Conservation (phyloP, 2,113 vertebrate genomes). For the Ornithorhynchus anatinus region DNA sequence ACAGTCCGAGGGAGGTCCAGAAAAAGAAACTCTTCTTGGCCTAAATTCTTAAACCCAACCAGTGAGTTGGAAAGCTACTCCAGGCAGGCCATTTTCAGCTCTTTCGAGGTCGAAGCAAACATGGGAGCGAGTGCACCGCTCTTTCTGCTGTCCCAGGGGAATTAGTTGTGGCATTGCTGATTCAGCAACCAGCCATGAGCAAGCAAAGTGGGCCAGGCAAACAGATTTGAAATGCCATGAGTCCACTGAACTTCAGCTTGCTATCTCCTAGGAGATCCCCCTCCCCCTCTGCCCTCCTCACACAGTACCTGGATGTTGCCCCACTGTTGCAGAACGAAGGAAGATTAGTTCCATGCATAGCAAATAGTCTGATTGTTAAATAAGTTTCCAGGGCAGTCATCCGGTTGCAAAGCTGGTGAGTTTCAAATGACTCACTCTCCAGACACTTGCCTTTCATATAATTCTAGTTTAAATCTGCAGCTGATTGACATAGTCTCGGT, state of each 20-base stretch:
- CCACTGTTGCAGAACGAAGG: neutral
- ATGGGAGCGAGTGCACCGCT: neutral
- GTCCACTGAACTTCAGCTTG: fast-evolving
- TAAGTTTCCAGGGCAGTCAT: neutral
- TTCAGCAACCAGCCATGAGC: neutral
- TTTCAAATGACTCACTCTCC: slow-evolving; percentile 13
- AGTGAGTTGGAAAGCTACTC: neutral
- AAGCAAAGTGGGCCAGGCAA: neutral
- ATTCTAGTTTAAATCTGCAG: too few relatives aligned
- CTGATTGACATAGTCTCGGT: too few relatives aligned
- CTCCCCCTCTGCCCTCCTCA: neutral
- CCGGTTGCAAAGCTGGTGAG: neutral
- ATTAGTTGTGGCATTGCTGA: fast-evolving
- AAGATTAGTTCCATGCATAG: neutral
- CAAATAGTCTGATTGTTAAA: slow-evolving; percentile 22
- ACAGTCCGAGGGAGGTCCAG: neutral
- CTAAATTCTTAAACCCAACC: neutral
- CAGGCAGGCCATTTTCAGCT: fast-evolving
- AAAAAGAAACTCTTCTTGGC: neutral
- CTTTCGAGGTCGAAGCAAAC: neutral
- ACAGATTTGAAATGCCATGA: neutral
- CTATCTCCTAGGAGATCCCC: neutral
- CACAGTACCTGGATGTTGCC: neutral
- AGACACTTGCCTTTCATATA: slow-evolving; percentile 22
- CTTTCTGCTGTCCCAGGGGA: neutral